Evolutionary conservation across 2,888 invertebrate species (phyloP).

Genomic region (Salticus scenicus): DNA sequence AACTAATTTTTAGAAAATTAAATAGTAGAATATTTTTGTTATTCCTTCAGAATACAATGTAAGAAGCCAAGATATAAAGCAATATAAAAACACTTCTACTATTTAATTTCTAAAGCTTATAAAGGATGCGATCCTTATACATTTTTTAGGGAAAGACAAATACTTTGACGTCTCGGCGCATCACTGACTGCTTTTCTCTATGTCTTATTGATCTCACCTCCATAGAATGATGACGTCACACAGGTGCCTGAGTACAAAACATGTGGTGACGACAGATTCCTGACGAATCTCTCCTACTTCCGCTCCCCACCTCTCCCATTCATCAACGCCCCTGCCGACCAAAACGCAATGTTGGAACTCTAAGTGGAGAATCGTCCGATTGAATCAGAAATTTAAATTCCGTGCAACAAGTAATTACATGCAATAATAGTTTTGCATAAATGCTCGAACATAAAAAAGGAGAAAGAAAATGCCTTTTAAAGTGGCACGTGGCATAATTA

Average conservation of each 20-base stretch:
- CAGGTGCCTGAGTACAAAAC: constrained; percentile 59
- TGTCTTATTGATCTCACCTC: constrained; percentile 11
- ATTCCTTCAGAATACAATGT: no score
- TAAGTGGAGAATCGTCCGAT: constrained; percentile 6
- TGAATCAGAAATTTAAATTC: background rate
- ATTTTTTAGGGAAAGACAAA: no score
- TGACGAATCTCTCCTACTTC: constrained; percentile 51
- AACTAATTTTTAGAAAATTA: no score
- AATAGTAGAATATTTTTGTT: no score
- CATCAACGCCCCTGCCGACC: constrained; percentile 17
- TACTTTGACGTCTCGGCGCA: background rate
- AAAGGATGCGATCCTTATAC: no score
- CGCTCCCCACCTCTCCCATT: background rate
- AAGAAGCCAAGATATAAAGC: no score
- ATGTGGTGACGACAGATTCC: constrained; percentile 68
- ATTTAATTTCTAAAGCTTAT: no score
- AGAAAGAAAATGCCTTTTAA: no score
- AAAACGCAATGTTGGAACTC: background rate
- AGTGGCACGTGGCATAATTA: no score
- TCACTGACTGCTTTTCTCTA: constrained; percentile 7
- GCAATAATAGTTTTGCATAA: no score
- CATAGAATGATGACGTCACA: constrained; percentile 64
- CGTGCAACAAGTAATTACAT: constrained; percentile 7
- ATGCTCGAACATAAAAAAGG: no score
- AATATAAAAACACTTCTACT: no score